Base-by-base conservation (phyloP, 37 sponge, comb jelly and placozoan genomes). In the Ephydatia muelleri region DNA sequence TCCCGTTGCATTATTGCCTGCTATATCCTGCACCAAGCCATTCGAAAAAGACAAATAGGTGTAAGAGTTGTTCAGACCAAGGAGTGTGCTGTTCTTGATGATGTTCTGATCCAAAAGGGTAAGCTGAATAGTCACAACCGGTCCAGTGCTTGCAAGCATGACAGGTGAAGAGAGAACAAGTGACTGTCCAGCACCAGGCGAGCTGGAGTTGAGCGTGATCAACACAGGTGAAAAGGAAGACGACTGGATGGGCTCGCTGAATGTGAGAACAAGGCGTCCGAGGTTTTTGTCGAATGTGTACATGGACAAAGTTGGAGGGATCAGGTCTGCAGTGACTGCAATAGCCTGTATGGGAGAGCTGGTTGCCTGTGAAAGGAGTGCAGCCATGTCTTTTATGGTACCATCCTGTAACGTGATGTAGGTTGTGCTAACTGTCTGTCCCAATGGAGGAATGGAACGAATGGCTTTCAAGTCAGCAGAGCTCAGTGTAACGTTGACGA, bases 251-350 rank as follows among this genome's bases (percentile, higher is more conserved):
- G 73, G 75, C 72, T 97, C 94, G 77, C 21, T 71, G 68, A 94
- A 97, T 16, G 89, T 91, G 11, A 97, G 86, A n/a, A 83, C n/a
- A n/a, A 97, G 57, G 29, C 79, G 31, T 2, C 79, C 85, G 3
- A 72, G 71, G 67, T 93, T 81, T 8, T 94, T 83, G 43, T 97
- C 95, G 30, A 97, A 85, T 0, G 79, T 70, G 67, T 87, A 94
- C 25, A 14, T 21, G 21, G 38, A 47, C 31, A 97, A 82, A 32
- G 69, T 31, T 65, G 97, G 97, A 71, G 92, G 83, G 3, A 94
- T 88, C 27, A 91, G 84, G 38, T 97, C 97, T 31, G 95, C 92
- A 48, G 72, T 83, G 23, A 88, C 68, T 19, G 38, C 32, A 29
- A 67, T 65, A 28, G 90, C 88, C 21, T 49, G 49, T 47, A 75